Conservation (phyloP, 2,888 invertebrate species). For the Drosophila hamatofila region DNA sequence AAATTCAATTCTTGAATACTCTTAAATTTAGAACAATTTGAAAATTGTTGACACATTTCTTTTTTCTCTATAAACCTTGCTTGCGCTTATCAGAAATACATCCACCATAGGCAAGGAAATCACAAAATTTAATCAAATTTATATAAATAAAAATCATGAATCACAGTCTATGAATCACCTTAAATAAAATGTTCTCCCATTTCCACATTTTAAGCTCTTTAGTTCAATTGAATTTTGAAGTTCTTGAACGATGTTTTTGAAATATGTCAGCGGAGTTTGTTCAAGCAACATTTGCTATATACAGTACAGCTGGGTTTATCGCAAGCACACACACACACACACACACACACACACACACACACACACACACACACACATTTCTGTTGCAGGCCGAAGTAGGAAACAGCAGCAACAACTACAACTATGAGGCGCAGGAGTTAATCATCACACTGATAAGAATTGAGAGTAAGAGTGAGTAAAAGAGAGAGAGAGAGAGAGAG, state of each 20-base stretch:
- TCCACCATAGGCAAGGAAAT: neutral
- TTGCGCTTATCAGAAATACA: neutral
- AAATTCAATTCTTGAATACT: too few relatives aligned
- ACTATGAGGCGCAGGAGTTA: slow-evolving; percentile 50
- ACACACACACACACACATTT: slow-evolving; percentile 6
- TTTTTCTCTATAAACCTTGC: neutral
- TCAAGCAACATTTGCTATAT: neutral
- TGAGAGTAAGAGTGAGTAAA: neutral
- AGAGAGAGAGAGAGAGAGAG: neutral
- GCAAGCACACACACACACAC: slow-evolving; percentile 1
- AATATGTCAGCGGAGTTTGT: neutral
- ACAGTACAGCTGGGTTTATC: slow-evolving; percentile 36
- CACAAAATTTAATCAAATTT: neutral
- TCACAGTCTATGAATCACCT: neutral
- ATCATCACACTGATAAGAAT: slow-evolving; percentile 41
- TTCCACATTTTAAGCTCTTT: neutral
- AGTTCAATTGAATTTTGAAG: neutral
- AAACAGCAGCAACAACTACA: slow-evolving; percentile 1
- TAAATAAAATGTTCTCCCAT: neutral
- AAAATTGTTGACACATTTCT: too few relatives aligned
- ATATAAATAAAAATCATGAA: neutral
- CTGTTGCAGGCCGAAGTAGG: neutral
- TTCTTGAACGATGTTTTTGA: neutral
- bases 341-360: neutral
- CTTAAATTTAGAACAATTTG: too few relatives aligned